Percentiles rank a stretch among this genome's conserved stretches.
Evolutionary conservation across 2,888 invertebrate genomes (phyloP).

Genomic region (Mythimna vitellina): DNA sequence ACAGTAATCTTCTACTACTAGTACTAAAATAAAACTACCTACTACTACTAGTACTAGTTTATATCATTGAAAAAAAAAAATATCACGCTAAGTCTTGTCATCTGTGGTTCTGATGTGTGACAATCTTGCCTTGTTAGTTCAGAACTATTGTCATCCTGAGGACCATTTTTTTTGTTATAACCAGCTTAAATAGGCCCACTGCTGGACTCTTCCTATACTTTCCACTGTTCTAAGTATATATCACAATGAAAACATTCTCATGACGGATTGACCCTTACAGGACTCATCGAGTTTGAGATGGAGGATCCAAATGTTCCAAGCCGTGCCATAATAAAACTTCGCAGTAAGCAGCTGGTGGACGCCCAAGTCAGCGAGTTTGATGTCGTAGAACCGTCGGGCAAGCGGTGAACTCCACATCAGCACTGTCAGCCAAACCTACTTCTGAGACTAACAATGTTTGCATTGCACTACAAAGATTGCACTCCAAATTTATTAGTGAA

Average conservation of each 20-base stretch:
- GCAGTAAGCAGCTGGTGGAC: slow-evolving; percentile 90
- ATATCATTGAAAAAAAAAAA: no score
- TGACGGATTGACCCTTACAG: slow-evolving; percentile 65
- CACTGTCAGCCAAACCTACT: slow-evolving; percentile 1
- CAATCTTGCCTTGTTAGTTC: not conserved
- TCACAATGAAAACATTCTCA: not conserved
- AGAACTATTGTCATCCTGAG: not conserved
- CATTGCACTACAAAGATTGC: no score
- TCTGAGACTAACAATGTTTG: not conserved
- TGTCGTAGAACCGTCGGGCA: slow-evolving; percentile 74
- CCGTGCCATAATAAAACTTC: slow-evolving; percentile 87
- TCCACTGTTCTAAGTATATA: not conserved
- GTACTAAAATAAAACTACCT: no score
- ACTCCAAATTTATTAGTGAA: slow-evolving; percentile 30
- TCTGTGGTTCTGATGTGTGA: not conserved
- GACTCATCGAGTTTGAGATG: slow-evolving; percentile 88
- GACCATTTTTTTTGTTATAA: not conserved
- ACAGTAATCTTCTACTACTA: no score
- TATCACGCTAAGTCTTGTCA: not conserved
- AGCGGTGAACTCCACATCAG: slow-evolving; percentile 67
- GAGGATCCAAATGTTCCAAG: slow-evolving; percentile 89
- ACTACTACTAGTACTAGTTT: no score
- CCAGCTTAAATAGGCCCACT: not conserved
- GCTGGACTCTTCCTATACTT: not conserved
- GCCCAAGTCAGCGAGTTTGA: slow-evolving; percentile 88